Evolutionary conservation across 2,888 invertebrate genomes (phyloP).

Genomic region (Machimus rusticus): DNA sequence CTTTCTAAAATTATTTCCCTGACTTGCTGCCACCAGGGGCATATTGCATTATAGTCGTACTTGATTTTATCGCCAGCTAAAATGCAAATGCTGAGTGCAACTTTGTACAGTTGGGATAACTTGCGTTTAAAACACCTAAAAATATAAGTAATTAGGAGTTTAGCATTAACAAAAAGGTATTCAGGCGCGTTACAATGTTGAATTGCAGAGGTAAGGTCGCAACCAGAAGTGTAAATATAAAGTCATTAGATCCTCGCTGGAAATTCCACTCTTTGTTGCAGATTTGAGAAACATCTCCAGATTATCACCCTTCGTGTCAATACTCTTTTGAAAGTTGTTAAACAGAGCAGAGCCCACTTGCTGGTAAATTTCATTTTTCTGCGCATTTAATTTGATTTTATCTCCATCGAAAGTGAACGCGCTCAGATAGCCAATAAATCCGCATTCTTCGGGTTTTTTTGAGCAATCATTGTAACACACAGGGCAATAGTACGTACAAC

Average conservation of each 20-base stretch:
- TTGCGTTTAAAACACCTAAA: neutral
- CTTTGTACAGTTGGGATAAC: neutral
- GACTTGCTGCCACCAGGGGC: conserved; percentile 84
- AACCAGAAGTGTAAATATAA: conserved; percentile 77
- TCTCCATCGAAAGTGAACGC: conserved; percentile 55
- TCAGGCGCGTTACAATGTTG: conserved; percentile 53
- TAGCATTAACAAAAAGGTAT: neutral
- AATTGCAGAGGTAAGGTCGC: conserved; percentile 64
- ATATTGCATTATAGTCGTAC: conserved; percentile 74
- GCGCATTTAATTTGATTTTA: conserved; percentile 58
- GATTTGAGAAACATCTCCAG: conserved; percentile 60
- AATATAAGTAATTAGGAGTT: neutral
- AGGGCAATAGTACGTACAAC: neutral
- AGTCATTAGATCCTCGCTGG: conserved; percentile 72
- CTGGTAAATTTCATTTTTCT: conserved; percentile 56
- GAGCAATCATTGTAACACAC: conserved; percentile 59
- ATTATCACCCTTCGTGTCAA: conserved; percentile 54
- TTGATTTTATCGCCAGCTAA: conserved; percentile 69
- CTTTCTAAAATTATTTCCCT: conserved; percentile 77
- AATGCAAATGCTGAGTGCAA: conserved; percentile 65
- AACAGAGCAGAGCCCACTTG: conserved; percentile 57
- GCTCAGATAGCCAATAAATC: conserved; percentile 66
- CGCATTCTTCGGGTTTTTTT: conserved; percentile 66
- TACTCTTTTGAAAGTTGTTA: conserved; percentile 53
- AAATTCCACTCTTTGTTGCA: conserved; percentile 52